These are phyloP conservation scores for Sinodicranocentrus sp. DNA, from an alignment of 2,888 invertebrate genomes.

Conservation along the genomic window DNA sequence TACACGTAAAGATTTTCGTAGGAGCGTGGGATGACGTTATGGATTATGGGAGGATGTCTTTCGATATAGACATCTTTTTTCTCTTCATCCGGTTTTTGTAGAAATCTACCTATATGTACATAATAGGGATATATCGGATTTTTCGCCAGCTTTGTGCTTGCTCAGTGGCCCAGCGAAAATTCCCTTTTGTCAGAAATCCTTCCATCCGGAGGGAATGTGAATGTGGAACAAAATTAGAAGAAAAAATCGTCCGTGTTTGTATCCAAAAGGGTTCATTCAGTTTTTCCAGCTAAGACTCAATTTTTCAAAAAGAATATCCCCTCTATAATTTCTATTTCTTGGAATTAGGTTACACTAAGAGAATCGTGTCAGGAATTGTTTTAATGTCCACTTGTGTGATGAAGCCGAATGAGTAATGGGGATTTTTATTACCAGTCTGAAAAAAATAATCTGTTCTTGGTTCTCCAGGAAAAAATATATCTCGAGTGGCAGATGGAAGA, in stretches of 20 bases:
- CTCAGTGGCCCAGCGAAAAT: conserved; percentile 16
- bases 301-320: too few species aligned
- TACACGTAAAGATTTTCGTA: neutral
- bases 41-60: conserved; percentile 36
- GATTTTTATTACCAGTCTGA: neutral
- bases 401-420: neutral
- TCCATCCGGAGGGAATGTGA: conserved; percentile 17
- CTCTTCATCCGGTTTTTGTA: neutral
- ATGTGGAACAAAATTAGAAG: neutral
- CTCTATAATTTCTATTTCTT: too few species aligned
- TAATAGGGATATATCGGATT: too few species aligned
- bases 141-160: neutral
- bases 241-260: neutral
- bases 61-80: conserved; percentile 34
- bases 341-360: too few species aligned
- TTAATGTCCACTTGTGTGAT: too few species aligned
- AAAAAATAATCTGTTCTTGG: neutral
- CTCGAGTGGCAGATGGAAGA: too few species aligned
- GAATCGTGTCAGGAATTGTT: too few species aligned
- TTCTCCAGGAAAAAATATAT: too few species aligned
- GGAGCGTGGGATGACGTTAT: conserved; percentile 9
- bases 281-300: too few species aligned
- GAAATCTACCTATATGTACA: too few species aligned
- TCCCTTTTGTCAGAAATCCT: conserved; percentile 29
- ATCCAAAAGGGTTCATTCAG: too few species aligned